Base-by-base conservation (phyloP, 1,140 invertebrate species). In the Drosophila fuyamai region DNA sequence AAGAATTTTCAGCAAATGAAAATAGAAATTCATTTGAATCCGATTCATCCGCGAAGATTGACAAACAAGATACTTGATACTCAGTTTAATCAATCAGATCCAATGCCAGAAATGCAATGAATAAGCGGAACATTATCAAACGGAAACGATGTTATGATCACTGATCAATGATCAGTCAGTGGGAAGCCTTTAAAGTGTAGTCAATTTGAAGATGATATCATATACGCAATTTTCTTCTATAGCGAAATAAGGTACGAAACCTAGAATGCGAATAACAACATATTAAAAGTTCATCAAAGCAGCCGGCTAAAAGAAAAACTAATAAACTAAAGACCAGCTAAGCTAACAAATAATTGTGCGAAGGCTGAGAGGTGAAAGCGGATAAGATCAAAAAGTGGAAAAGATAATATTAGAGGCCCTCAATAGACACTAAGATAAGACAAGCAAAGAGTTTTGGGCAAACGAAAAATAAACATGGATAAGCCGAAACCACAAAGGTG, bases 131-230 rank as follows among this genome's bases (percentile, higher is more conserved):
- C 7, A 68, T 67, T 54, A 68, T 38, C 62, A 10, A 68, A 55
- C 62, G 66, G 67, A 71, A 71, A 71, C 44, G 13, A 41, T 71
- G 65, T 71, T 71, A 51, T 47, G 36, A 71, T 71, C 66, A 71
- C 12, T 71, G 67, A 71, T 71, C 67, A 71, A 57, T 58, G 65
- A 71, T 71, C 65, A 41, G 0, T 57, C 36, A 40, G 38, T 12
- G 66, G 67, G 67, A 70, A 58, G 63, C 44, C 61, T 27, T 0
- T 41, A 16, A 67, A 67, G 63, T 66, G 36, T 13, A 18, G 13
- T n/a, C n/a, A 12, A 23, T 40, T 32, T 36, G 35, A 38, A 18
- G 10, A 32, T 36, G 43, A 29, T 14, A 27, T 62, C 29, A 44
- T 4, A 13, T 32, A 43, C 2, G 12, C 9, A 13, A 18, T 35